These are phyloP conservation scores for Atta colombica DNA, from an alignment of 1,140 invertebrate species.

Conservation along the genomic window DNA sequence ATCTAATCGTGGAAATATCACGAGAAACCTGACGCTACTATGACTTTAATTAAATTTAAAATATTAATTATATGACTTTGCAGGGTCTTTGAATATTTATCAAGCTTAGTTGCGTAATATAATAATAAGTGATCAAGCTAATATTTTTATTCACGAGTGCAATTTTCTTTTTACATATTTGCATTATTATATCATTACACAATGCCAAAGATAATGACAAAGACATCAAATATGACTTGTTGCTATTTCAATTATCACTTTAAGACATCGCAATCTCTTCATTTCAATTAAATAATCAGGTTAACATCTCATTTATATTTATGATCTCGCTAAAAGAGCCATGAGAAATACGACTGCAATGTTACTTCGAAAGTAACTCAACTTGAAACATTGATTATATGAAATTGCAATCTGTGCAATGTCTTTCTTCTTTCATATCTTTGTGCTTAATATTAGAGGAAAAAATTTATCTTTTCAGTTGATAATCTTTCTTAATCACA, in stretches of 20 bases:
- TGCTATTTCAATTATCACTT: constrained; percentile 15
- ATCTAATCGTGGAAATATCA: not conserved
- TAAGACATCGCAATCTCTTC: not conserved
- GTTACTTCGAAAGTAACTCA: constrained; percentile 10
- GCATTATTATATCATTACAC: constrained; percentile 10
- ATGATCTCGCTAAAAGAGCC: constrained; percentile 5
- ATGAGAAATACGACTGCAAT: constrained; percentile 2
- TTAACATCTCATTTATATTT: constrained; percentile 42
- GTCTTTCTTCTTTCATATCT: not conserved
- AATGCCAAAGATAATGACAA: not conserved
- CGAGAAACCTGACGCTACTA: not conserved
- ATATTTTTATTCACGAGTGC: not conserved
- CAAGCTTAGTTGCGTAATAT: no score
- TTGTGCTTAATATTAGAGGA: not conserved
- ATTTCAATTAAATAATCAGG: constrained; percentile 29
- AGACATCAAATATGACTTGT: not conserved
- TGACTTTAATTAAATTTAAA: not conserved
- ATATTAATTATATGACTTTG: constrained; percentile 14
- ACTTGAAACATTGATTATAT: constrained; percentile 36
- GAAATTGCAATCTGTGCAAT: not conserved
- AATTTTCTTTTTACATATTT: not conserved
- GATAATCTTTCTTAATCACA: not conserved
- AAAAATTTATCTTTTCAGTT: not conserved
- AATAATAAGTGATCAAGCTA: not conserved
- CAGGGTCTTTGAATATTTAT: not conserved